A percentile compares a stretch with the other conserved stretches of the same genome.
These are phyloP conservation scores for Hippocampus mohnikei DNA, from an alignment of 2,113 vertebrate genomes.

Conservation along the genomic window DNA sequence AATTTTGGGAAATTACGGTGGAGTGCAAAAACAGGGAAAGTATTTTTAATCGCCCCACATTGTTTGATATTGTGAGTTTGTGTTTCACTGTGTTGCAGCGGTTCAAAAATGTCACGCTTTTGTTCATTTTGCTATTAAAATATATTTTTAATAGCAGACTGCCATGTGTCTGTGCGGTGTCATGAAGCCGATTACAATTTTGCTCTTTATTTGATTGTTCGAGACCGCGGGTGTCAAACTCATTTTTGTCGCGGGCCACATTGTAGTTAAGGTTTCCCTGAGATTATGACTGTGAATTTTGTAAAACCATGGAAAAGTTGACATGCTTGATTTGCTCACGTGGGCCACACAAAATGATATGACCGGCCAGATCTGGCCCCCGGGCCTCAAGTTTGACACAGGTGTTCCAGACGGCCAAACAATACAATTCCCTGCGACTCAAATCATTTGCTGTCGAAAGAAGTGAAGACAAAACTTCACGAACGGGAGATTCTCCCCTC, in stretches of 20 bases:
- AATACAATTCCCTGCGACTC: background rate
- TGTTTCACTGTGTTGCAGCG: conserved; percentile 34
- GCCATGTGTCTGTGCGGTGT: background rate
- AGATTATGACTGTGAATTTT: too few relatives aligned
- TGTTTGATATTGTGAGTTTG: conserved; percentile 14
- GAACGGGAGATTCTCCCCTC: background rate
- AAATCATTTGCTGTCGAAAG: background rate
- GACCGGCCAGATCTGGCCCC: too few relatives aligned
- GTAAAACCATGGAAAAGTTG: too few relatives aligned
- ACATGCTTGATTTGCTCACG: too few relatives aligned
- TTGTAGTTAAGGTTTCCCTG: too few relatives aligned
- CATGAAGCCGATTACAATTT: background rate
- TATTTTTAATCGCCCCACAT: background rate
- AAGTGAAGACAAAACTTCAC: background rate
- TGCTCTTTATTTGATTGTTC: background rate
- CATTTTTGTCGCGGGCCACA: too few relatives aligned
- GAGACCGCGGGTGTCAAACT: too few relatives aligned
- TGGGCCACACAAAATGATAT: too few relatives aligned
- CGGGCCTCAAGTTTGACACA: too few relatives aligned
- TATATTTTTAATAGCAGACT: conserved; percentile 43
- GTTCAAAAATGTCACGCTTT: conserved; percentile 41
- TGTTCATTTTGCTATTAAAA: conserved; percentile 48
- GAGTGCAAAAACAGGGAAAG: background rate
- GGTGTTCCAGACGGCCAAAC: background rate
- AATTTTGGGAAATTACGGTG: background rate